phyloP scores from a whole-genome alignment of 1,140 invertebrate species.

The Plectrocnemia conspersa region DNA sequence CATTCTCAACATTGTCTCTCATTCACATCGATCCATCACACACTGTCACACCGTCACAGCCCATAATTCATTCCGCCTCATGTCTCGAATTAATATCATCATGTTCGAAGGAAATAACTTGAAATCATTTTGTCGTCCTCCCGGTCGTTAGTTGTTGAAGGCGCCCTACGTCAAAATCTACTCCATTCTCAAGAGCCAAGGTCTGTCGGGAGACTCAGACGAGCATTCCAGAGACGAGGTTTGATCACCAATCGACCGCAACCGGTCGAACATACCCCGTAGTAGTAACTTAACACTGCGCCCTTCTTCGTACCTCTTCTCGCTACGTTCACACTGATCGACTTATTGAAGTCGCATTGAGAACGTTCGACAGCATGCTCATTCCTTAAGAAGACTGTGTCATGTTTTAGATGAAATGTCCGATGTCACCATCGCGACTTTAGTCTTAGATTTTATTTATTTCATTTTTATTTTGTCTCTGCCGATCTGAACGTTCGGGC shows the following conservation, averaged over 20 bases:
- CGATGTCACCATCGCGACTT: background rate
- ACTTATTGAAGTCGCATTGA: no score
- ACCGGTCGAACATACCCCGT: slow-evolving; percentile 4
- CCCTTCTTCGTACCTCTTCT: slow-evolving; percentile 2
- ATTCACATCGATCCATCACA: no score
- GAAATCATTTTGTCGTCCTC: slow-evolving; percentile 8
- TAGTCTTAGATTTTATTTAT: background rate
- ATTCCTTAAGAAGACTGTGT: background rate
- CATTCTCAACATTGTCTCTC: no score
- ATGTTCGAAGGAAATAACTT: slow-evolving; percentile 5
- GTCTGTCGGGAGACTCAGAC: slow-evolving; percentile 74
- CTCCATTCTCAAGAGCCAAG: slow-evolving; percentile 89
- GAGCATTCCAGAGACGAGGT: slow-evolving; percentile 53
- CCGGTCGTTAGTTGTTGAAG: slow-evolving; percentile 77
- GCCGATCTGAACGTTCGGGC: slow-evolving; percentile 1
- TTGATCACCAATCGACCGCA: slow-evolving; percentile 9
- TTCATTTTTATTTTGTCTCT: slow-evolving; percentile 1
- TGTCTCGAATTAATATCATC: no score
- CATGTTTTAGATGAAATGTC: slow-evolving; percentile 11
- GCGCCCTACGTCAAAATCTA: slow-evolving; percentile 92
- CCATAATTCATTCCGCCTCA: no score
- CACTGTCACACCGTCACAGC: no score
- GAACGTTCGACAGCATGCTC: no score
- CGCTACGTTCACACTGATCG: no score
- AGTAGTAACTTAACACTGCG: slow-evolving; percentile 20